phyloP scores from a whole-genome alignment of 2,888 invertebrate genomes.

The Nasonia oneida region DNA sequence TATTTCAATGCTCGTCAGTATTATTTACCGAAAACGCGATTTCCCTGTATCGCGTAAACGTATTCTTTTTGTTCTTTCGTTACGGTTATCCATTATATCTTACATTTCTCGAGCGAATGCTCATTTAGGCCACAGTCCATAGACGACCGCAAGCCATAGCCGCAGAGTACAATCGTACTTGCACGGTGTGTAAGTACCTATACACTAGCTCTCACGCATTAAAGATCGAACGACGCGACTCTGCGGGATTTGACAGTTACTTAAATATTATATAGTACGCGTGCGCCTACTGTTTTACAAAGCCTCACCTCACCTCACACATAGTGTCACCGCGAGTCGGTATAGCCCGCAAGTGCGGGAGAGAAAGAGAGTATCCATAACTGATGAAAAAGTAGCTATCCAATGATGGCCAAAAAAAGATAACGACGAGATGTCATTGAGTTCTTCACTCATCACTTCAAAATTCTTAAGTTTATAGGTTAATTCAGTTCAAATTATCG shows the following conservation, averaged over 20 bases:
- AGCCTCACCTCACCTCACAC: background rate
- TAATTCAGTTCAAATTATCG: background rate
- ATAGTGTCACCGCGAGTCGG: background rate
- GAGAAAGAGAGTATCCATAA: constrained; percentile 12
- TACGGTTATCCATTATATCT: background rate
- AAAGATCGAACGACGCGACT: background rate
- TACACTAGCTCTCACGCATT: background rate
- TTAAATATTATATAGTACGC: background rate
- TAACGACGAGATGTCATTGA: background rate
- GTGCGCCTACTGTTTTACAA: constrained; percentile 11
- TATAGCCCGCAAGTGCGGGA: background rate
- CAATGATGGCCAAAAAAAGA: background rate
- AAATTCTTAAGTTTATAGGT: constrained; percentile 4
- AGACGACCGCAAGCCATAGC: background rate
- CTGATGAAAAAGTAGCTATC: background rate
- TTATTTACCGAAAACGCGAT: background rate
- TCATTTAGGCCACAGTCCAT: background rate
- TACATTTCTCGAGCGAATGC: constrained; percentile 1
- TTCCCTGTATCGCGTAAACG: background rate
- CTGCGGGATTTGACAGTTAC: background rate
- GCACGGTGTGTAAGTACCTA: background rate
- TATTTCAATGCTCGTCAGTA: background rate
- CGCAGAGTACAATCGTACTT: background rate
- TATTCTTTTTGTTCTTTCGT: background rate
- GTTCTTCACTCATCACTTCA: background rate